phyloP scores from a whole-genome alignment of 2,113 vertebrate genomes.

The Edolisoma coerulescens region DNA sequence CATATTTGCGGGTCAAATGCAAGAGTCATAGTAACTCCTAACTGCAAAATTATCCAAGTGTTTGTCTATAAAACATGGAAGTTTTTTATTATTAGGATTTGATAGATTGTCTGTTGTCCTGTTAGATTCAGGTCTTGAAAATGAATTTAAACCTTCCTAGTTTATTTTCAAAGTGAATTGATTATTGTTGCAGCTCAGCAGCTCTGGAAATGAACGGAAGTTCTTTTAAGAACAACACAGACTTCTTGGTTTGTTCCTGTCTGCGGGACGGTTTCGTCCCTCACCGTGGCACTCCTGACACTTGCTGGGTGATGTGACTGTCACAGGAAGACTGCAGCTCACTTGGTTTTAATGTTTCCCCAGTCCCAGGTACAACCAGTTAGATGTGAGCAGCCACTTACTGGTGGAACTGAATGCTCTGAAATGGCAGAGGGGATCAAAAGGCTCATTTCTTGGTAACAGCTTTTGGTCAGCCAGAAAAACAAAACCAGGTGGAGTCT shows the following conservation, averaged over 20 bases:
- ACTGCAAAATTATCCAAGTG: background rate
- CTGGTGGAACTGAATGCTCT: background rate
- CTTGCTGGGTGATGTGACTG: background rate
- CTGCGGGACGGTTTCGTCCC: background rate
- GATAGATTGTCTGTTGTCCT: background rate
- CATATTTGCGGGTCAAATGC: background rate
- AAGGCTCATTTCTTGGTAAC: background rate
- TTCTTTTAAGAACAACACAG: background rate
- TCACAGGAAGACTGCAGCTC: background rate
- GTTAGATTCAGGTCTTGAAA: background rate
- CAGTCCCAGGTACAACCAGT: background rate
- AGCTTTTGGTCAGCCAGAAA: background rate
- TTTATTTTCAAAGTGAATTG: background rate
- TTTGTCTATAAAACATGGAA: background rate
- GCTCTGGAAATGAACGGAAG: background rate
- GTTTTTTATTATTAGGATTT: background rate
- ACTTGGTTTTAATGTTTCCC: background rate
- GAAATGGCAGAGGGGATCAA: background rate
- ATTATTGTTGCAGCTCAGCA: background rate
- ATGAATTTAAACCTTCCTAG: background rate
- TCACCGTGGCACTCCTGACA: rapidly evolving
- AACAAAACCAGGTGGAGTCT: background rate
- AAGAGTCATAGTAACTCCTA: background rate
- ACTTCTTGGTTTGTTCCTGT: rapidly evolving
- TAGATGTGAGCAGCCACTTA: background rate